A percentile compares a stretch with the other conserved stretches of the same genome.
Conservation (phyloP, 2,113 vertebrate species). For the Piaya cayana region DNA sequence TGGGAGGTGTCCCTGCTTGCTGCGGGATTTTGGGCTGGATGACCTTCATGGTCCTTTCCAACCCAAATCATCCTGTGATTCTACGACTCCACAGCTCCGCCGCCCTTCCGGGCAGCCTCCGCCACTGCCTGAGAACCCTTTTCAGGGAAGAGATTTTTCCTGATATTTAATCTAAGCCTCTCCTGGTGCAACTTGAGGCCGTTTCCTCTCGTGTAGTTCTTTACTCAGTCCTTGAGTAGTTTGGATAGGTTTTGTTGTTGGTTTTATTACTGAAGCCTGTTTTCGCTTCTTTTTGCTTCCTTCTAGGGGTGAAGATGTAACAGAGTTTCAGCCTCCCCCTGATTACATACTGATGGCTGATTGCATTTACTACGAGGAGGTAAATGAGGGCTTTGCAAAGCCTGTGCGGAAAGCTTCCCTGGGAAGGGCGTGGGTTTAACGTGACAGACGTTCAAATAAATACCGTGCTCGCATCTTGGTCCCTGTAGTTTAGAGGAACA, state of each 20-base stretch:
- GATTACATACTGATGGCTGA: conserved; percentile 95
- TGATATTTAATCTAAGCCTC: no score
- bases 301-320: conserved; percentile 89
- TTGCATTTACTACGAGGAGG: conserved; percentile 99
- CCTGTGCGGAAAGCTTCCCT: fast-evolving
- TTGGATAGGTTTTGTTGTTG: not conserved
- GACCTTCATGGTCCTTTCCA: no score
- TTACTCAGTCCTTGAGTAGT: fast-evolving
- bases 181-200: no score
- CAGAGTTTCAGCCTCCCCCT: conserved; percentile 81
- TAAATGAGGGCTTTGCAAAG: conserved; percentile 40
- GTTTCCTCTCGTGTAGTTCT: no score
- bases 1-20: no score
- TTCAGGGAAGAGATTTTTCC: no score
- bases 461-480: fast-evolving
- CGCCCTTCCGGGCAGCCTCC: no score
- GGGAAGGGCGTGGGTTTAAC: not conserved
- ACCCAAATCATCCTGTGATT: no score
- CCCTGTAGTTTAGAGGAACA: not conserved
- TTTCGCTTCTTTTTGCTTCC: not conserved
- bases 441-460: not conserved
- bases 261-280: not conserved
- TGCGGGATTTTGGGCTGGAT: no score
- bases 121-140: no score
- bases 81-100: no score